These are phyloP conservation scores for Anguilla japonica DNA, from an alignment of 2,113 vertebrate genomes.

Conservation along the genomic window DNA sequence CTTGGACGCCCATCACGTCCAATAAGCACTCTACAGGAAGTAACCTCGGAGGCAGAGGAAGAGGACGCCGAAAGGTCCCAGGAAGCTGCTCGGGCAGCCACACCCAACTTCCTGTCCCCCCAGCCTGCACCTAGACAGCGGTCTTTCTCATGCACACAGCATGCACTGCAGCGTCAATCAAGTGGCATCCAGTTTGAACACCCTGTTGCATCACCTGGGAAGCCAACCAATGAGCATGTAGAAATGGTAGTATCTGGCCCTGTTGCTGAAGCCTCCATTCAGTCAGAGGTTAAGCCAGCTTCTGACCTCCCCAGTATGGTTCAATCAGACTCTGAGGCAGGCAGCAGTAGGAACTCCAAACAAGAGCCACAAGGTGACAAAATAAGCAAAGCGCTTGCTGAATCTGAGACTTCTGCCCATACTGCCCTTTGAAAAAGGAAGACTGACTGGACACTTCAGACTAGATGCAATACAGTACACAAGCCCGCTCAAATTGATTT, in stretches of 20 bases:
- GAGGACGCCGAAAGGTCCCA: slow-evolving; percentile 66
- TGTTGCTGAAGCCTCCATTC: slow-evolving; percentile 38
- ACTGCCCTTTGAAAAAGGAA: slow-evolving; percentile 60
- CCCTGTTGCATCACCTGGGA: slow-evolving; percentile 53
- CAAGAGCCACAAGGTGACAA: slow-evolving; percentile 57
- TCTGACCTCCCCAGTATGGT: slow-evolving; percentile 30
- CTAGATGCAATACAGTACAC: not conserved
- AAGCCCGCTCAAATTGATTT: not conserved
- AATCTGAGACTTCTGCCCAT: slow-evolving; percentile 50
- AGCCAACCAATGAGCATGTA: slow-evolving; percentile 54
- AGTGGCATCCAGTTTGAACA: slow-evolving; percentile 61
- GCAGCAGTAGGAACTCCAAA: slow-evolving; percentile 41
- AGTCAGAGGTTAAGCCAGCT: slow-evolving; percentile 43
- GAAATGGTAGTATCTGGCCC: slow-evolving; percentile 58
- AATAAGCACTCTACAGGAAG: slow-evolving; percentile 74
- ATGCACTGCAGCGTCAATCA: slow-evolving; percentile 68
- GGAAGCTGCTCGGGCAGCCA: slow-evolving; percentile 56
- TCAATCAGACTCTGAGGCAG: slow-evolving; percentile 39
- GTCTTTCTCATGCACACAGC: slow-evolving; percentile 77
- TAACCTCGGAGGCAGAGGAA: slow-evolving; percentile 70
- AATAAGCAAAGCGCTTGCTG: slow-evolving; percentile 34
- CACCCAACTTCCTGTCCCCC: slow-evolving; percentile 69
- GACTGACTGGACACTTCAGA: slow-evolving; percentile 6
- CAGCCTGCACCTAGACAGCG: slow-evolving; percentile 70
- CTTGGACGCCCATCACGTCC: slow-evolving; percentile 69